Conservation (phyloP, 2,113 vertebrate genomes). For the Ceyx cyanopectus region DNA sequence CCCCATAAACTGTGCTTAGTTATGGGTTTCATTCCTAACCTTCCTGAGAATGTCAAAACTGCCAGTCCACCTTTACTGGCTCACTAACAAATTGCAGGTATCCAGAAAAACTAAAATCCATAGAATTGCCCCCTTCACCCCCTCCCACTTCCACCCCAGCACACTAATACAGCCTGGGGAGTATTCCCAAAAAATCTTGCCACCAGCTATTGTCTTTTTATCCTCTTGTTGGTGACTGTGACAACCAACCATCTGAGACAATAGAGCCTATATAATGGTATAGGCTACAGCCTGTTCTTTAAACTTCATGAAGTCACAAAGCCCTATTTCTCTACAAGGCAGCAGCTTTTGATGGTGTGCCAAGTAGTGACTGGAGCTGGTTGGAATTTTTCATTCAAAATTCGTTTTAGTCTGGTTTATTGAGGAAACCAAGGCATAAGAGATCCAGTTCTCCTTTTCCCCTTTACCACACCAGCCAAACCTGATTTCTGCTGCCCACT, state of each 20-base stretch:
- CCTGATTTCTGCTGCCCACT: not conserved
- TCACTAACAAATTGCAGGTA: not conserved
- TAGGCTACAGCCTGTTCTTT: not conserved
- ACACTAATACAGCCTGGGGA: not conserved
- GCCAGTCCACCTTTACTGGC: not conserved
- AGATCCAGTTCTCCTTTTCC: not conserved
- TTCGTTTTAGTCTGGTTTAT: conserved; percentile 26
- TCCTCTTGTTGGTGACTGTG: not conserved
- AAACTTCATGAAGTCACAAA: not conserved
- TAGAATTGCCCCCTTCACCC: not conserved
- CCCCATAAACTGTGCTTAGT: not conserved
- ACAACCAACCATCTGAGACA: not conserved
- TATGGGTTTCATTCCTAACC: not conserved
- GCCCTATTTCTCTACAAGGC: not conserved
- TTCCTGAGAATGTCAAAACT: not conserved
- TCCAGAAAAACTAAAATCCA: not conserved
- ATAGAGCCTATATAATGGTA: not conserved
- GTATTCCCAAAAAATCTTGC: not conserved
- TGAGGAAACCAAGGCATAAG: not conserved
- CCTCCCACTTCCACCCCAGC: not conserved
- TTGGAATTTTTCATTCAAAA: conserved; percentile 57
- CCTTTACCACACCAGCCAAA: not conserved
- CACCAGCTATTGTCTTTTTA: not conserved
- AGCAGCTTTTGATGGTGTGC: conserved; percentile 12
- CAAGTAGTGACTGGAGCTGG: conserved; percentile 27